These are phyloP conservation scores for Potorous gilbertii DNA, from an alignment of 2,797 vertebrate genomes.

Conservation along the genomic window DNA sequence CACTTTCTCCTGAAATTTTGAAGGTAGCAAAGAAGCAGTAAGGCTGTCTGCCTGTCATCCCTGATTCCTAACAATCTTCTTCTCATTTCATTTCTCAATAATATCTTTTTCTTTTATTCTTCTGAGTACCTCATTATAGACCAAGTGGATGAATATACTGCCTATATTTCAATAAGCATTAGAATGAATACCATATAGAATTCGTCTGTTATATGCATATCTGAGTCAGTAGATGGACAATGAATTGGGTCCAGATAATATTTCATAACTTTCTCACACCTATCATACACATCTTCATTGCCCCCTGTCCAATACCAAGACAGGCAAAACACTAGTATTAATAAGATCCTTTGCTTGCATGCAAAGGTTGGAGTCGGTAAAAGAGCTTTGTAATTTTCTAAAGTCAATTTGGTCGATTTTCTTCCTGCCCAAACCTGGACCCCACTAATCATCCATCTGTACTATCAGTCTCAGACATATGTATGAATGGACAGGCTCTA, in stretches of 20 bases:
- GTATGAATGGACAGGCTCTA: neutral
- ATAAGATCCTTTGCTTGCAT: neutral
- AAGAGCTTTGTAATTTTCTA: neutral
- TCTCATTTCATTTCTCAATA: neutral
- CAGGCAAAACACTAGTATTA: neutral
- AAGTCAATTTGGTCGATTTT: neutral
- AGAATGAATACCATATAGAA: neutral
- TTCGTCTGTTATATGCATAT: neutral
- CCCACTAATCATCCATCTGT: neutral
- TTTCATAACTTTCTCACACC: neutral
- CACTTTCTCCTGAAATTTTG: neutral
- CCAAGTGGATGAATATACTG: neutral
- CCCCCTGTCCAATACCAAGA: neutral
- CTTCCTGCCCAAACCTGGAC: neutral
- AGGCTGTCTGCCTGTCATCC: neutral
- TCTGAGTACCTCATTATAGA: neutral
- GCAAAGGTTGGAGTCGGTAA: neutral
- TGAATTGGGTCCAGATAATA: neutral
- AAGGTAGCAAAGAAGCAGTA: neutral
- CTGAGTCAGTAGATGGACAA: neutral
- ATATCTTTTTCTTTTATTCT: neutral
- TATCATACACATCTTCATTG: neutral
- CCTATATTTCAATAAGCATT: neutral
- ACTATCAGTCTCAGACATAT: neutral
- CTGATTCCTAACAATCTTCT: neutral